phyloP scores from a whole-genome alignment of 2,797 vertebrate species.

The Chiroxiphia lanceolata region DNA sequence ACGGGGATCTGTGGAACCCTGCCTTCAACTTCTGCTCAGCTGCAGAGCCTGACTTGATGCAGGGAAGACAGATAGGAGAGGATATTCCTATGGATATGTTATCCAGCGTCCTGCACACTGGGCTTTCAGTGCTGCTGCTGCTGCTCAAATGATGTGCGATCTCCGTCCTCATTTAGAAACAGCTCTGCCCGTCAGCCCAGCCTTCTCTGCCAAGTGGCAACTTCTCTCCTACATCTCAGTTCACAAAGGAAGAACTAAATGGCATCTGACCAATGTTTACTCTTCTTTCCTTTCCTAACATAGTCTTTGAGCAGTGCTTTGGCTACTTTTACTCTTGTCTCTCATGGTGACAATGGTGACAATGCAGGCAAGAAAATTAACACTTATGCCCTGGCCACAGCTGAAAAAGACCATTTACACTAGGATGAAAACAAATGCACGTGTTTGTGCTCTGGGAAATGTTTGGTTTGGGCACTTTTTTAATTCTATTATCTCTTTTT shows the following conservation, averaged over 20 bases:
- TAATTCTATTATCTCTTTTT: neutral
- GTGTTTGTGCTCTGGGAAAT: conserved; percentile 52
- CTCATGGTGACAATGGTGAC: conserved; percentile 50
- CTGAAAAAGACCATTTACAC: conserved; percentile 64
- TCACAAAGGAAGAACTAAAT: conserved; percentile 28
- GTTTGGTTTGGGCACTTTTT: neutral
- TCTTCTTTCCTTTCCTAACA: conserved; percentile 6
- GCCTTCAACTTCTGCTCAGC: neutral
- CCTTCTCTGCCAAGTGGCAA: conserved; percentile 17
- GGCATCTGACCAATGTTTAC: conserved; percentile 48
- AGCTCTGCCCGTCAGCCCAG: conserved; percentile 11
- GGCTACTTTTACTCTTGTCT: conserved; percentile 41
- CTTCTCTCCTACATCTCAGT: conserved; percentile 2
- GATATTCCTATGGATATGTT: neutral
- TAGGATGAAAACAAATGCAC: conserved; percentile 44
- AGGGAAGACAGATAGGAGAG: neutral
- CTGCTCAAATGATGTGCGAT: neutral
- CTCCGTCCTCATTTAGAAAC: conserved; percentile 30
- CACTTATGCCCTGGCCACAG: conserved; percentile 51
- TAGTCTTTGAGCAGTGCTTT: conserved; percentile 31
- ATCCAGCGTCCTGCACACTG: neutral
- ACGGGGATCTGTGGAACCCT: neutral
- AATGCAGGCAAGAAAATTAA: conserved; percentile 46
- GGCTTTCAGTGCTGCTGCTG: neutral
- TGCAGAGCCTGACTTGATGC: neutral